Evolutionary conservation across 1,140 invertebrate genomes (phyloP), one percentile per base, ranked within the genome.

Genomic region (Galleria mellonella): DNA sequence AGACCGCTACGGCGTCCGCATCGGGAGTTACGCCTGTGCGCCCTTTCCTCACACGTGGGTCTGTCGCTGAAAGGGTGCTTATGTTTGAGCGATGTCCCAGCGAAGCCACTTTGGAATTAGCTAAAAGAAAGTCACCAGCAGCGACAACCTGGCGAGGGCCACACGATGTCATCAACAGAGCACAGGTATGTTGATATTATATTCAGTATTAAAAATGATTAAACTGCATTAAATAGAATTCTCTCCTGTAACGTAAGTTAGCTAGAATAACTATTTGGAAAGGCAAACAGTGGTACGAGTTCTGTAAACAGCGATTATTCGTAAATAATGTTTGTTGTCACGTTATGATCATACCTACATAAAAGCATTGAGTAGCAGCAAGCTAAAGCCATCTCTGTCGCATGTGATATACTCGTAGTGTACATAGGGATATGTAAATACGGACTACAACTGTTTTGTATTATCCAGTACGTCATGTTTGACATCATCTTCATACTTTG

Each of bases 81-180:
- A 94, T 97, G 63, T 97, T 97, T 72, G 96, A 97, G 74, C 92
- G 94, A 72, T 95, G 95, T 69, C 96, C 96, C 0, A 94, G 93
- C 64, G 93, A 94, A 77, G 78, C 78, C 4, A 85, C 78, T 4
- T 67, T 93, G 49, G 78, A 92, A 52, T 69, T 94, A 51, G 92
- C 92, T 50, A 94, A 93, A 67, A 82, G 91, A 27, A 90, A 89
- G 47, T 85, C 88, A 41, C 86, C 89, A 44, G 88, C 87, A 9
- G 83, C 89, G 10, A 86, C 87, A 13, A 89, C 89, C 11, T 91
- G 89, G 89, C 88, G 88, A 51, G 89, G 86, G 50, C 89, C 87
- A 4, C 86, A 89, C 52, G 91, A 92, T 49, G 89, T 90, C 49
- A 90, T 91, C 57, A 88, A 86, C 57, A 92, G 92, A 88, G 89